Conservation (phyloP, 2,797 vertebrate genomes). For the Xenops minutus region DNA sequence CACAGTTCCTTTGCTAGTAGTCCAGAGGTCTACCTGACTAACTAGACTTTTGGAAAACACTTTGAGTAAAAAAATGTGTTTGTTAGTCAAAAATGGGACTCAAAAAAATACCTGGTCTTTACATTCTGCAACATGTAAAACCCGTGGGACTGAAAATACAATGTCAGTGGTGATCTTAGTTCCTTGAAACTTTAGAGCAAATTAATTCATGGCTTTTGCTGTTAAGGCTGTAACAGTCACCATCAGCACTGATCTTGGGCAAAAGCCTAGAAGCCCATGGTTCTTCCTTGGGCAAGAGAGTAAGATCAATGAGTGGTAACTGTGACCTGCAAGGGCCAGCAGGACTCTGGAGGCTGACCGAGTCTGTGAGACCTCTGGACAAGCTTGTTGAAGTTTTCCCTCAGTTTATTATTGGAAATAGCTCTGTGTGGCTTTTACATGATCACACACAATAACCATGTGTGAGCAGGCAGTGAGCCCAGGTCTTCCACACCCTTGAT, state of each 20-base stretch:
- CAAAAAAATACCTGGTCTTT: not conserved
- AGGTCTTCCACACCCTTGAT: not conserved
- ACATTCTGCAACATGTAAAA: fast-evolving
- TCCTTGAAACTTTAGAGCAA: not conserved
- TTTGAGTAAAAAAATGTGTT: fast-evolving
- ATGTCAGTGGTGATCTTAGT: not conserved
- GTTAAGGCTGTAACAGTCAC: not conserved
- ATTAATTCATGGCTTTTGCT: not conserved
- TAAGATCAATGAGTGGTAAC: not conserved
- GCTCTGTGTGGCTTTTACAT: not conserved
- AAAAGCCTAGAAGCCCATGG: not conserved
- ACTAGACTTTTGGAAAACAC: not conserved
- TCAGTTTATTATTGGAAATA: not conserved
- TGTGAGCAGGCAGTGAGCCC: not conserved
- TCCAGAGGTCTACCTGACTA: not conserved
- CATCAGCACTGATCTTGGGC: not conserved
- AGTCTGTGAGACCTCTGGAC: not conserved
- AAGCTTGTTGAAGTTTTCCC: not conserved
- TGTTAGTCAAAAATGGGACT: not conserved
- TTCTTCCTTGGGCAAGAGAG: not conserved
- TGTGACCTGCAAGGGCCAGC: not conserved
- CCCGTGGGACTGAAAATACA: not conserved
- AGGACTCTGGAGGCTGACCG: not conserved
- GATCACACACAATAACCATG: not conserved
- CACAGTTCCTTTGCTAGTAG: not conserved